A percentile compares a stretch with the other conserved stretches of the same genome.
Evolutionary conservation across 2,113 vertebrate species (phyloP).

Genomic region (Chionis minor): DNA sequence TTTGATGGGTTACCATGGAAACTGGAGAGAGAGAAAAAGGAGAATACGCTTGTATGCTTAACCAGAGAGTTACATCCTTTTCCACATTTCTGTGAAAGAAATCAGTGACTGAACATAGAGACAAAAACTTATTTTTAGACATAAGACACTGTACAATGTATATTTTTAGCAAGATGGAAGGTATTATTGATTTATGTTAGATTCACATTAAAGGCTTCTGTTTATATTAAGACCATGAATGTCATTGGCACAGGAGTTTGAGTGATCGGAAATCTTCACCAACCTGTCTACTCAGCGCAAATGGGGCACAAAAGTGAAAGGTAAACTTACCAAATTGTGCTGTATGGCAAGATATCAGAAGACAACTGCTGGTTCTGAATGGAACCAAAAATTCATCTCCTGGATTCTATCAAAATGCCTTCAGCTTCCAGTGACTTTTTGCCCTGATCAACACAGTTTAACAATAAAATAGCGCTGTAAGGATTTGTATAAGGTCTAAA

Average conservation of each 20-base stretch:
- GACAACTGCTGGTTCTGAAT: not conserved
- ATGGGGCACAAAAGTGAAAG: not conserved
- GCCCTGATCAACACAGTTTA: not conserved
- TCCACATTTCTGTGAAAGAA: not conserved
- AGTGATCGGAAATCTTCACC: not conserved
- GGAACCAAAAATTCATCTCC: not conserved
- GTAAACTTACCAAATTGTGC: not conserved
- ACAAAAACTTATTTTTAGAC: not conserved
- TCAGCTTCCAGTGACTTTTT: not conserved
- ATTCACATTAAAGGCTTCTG: not conserved
- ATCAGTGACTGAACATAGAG: not conserved
- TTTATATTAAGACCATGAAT: not conserved
- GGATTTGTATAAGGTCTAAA: not conserved
- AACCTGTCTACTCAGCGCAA: not conserved
- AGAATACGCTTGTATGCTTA: not conserved
- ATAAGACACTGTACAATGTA: not conserved
- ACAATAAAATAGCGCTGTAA: not conserved
- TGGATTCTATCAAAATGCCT: not conserved
- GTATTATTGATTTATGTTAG: not conserved
- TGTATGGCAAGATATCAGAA: not conserved
- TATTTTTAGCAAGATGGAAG: not conserved
- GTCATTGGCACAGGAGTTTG: not conserved
- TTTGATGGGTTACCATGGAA: conserved; percentile 69
- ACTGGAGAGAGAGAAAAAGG: conserved; percentile 7
- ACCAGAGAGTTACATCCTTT: not conserved